Conservation (phyloP, 2,797 vertebrate genomes). For the Acomys russatus region DNA sequence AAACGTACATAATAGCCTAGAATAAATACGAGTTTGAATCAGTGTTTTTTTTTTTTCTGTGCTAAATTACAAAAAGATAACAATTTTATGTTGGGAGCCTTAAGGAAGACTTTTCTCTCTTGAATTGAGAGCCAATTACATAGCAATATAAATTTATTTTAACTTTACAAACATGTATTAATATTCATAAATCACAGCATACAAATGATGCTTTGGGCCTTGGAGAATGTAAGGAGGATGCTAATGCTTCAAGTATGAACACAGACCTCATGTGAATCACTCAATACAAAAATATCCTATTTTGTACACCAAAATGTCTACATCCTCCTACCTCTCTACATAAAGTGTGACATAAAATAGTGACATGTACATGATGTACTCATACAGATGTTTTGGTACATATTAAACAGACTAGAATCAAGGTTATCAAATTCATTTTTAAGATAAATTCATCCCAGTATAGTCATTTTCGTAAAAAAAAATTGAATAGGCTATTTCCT, state of each 20-base stretch:
- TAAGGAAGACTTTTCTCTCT: neutral
- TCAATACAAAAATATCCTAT: constrained; percentile 26
- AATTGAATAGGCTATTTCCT: neutral
- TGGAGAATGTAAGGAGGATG: neutral
- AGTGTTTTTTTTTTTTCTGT: neutral
- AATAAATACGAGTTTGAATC: neutral
- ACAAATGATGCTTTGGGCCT: neutral
- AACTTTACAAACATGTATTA: constrained; percentile 45
- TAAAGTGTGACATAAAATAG: neutral
- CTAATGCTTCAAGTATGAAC: constrained; percentile 26
- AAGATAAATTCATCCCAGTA: constrained; percentile 19
- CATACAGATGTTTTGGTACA: neutral
- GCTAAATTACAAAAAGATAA: constrained; percentile 4
- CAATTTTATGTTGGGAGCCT: neutral
- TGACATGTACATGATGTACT: neutral
- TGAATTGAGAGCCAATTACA: constrained; percentile 58
- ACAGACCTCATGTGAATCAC: neutral
- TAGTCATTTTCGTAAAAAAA: constrained; percentile 50
- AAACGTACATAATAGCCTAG: neutral
- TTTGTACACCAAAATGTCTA: neutral
- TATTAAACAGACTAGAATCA: neutral
- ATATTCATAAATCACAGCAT: constrained; percentile 46
- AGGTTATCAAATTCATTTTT: neutral
- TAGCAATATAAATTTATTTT: constrained; percentile 64
- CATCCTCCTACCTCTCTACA: neutral